These are phyloP conservation scores for Archaeoteleia sp. DNA, from an alignment of 2,888 invertebrate species.

Conservation along the genomic window DNA sequence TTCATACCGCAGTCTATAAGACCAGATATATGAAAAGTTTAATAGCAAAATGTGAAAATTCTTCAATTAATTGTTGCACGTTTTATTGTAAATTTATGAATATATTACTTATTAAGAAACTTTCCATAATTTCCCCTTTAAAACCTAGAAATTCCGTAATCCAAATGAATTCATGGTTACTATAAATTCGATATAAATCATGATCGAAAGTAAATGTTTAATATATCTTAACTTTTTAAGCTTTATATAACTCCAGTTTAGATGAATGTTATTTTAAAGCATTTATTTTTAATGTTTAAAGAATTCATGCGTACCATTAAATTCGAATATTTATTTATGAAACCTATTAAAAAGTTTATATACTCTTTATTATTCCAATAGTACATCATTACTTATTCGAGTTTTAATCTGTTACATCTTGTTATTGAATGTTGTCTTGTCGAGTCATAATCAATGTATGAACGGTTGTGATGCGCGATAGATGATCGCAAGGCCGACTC, in stretches of 20 bases:
- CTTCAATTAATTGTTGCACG: neutral
- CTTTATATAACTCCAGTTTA: constrained; percentile 1
- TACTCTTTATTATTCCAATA: constrained; percentile 18
- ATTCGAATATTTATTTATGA: constrained; percentile 21
- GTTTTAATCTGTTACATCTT: constrained; percentile 21
- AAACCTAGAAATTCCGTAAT: neutral
- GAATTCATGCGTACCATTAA: constrained; percentile 4
- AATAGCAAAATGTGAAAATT: too few relatives aligned
- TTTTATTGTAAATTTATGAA: constrained; percentile 5
- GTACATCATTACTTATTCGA: constrained; percentile 19
- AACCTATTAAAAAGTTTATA: constrained; percentile 27
- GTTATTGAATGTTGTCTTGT: constrained; percentile 18
- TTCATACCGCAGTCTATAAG: too few relatives aligned
- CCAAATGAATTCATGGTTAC: neutral
- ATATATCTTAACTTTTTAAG: neutral
- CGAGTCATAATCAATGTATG: constrained; percentile 31
- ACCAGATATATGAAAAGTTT: too few relatives aligned
- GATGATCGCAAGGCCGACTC: constrained; percentile 44
- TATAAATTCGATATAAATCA: constrained; percentile 17
- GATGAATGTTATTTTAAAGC: neutral
- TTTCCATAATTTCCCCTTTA: constrained; percentile 11
- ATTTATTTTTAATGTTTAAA: neutral
- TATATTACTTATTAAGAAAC: constrained; percentile 1
- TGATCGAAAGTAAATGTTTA: constrained; percentile 2
- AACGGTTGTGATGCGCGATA: constrained; percentile 19